phyloP scores from a whole-genome alignment of 2,888 invertebrate species.

The Hydraecia micacea region DNA sequence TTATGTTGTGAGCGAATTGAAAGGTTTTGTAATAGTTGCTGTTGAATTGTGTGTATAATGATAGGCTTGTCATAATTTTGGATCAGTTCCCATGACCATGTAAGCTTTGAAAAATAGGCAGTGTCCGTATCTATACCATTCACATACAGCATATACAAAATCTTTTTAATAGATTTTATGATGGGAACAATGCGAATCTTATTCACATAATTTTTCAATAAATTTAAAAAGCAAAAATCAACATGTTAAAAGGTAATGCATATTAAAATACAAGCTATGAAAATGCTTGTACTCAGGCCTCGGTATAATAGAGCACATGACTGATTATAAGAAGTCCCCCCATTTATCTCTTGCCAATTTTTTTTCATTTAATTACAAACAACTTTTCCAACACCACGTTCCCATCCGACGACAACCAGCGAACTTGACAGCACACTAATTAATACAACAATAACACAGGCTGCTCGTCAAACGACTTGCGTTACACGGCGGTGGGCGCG shows the following conservation, averaged over 20 bases:
- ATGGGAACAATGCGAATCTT: too few species aligned
- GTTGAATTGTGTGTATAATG: background rate
- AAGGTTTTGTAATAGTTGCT: background rate
- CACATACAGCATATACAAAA: too few species aligned
- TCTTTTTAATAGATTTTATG: too few species aligned
- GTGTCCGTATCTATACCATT: background rate
- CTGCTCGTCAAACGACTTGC: constrained; percentile 63
- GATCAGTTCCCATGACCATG: background rate
- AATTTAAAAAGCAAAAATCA: background rate
- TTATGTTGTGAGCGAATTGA: constrained; percentile 6
- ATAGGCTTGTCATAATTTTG: background rate
- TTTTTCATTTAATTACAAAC: background rate
- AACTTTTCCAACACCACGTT: background rate
- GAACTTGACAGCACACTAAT: constrained; percentile 38
- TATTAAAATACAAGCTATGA: too few species aligned
- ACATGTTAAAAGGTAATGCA: background rate
- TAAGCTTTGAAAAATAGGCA: background rate
- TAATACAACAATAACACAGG: constrained; percentile 46
- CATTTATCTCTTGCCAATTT: background rate
- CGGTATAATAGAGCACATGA: background rate
- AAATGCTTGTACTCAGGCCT: background rate
- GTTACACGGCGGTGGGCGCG: constrained; percentile 54
- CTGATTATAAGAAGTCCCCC: background rate
- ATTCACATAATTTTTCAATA: background rate
- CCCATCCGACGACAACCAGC: background rate